A percentile compares a stretch with the other conserved stretches of the same genome.
phyloP scores from a whole-genome alignment of 2,797 vertebrate species.

The Notolepis coatsorum region DNA sequence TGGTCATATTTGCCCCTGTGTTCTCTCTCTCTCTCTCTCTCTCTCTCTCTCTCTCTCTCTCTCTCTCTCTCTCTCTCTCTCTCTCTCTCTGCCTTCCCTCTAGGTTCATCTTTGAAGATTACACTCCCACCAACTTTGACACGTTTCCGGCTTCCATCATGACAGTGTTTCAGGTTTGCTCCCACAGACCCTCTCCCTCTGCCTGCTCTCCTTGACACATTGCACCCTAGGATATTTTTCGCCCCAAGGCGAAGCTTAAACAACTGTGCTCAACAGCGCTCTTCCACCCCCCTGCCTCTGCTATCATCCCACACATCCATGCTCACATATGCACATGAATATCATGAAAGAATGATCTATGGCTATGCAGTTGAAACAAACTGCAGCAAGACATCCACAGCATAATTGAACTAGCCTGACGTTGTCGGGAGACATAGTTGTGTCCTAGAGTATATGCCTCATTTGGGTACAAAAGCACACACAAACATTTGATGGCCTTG shows the following conservation, averaged over 20 bases:
- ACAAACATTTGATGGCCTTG: too few relatives aligned
- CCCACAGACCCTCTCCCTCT: conserved; percentile 61
- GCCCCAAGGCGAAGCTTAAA: conserved; percentile 77
- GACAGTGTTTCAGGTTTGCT: conserved; percentile 98
- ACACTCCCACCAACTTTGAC: conserved; percentile 98
- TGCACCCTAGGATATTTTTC: conserved; percentile 78
- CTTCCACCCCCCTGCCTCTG: conserved; percentile 62
- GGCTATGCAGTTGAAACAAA: neutral
- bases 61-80: conserved; percentile 23
- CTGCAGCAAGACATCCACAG: conserved; percentile 1
- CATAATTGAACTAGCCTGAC: too few relatives aligned
- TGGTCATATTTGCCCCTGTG: conserved; percentile 67
- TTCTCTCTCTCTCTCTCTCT: neutral
- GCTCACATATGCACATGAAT: conserved; percentile 73
- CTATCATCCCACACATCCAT: conserved; percentile 74
- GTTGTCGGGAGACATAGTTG: too few relatives aligned
- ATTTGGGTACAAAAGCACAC: too few relatives aligned
- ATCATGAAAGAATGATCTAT: conserved; percentile 52
- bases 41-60: neutral
- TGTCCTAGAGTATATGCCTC: too few relatives aligned
- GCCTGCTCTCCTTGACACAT: conserved; percentile 73
- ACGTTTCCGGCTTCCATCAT: conserved; percentile 99
- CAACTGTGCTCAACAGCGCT: conserved; percentile 71
- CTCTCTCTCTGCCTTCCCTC: conserved; percentile 56
- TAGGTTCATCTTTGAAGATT: conserved; percentile 99